phyloP scores from a whole-genome alignment of 1,140 invertebrate species.

The Saxidomus purpurata region DNA sequence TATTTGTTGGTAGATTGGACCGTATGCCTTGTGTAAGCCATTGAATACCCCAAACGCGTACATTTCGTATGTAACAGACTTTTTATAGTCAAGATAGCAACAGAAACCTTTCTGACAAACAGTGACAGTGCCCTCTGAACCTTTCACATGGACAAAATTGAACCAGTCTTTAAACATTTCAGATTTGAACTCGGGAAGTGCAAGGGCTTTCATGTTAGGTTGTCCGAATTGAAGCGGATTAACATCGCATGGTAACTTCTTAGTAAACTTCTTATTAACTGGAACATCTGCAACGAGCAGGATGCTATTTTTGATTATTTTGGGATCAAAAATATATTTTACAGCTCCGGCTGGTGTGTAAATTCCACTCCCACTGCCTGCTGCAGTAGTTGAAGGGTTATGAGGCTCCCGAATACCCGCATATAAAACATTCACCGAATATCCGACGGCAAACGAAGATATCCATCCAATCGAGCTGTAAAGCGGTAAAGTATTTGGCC shows the following conservation, averaged over 20 bases:
- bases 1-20: slow-evolving; percentile 77
- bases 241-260: slow-evolving; percentile 15
- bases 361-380: slow-evolving; percentile 87
- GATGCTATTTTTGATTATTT: slow-evolving; percentile 12
- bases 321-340: slow-evolving; percentile 67
- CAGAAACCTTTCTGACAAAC: slow-evolving; percentile 74
- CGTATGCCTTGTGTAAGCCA: slow-evolving; percentile 75
- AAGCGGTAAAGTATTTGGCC: slow-evolving; percentile 92
- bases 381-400: slow-evolving; percentile 82
- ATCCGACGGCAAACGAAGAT: slow-evolving; percentile 87
- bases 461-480: slow-evolving; percentile 88
- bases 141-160: slow-evolving; percentile 71
- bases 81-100: slow-evolving; percentile 73
- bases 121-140: slow-evolving; percentile 37
- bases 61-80: slow-evolving; percentile 48
- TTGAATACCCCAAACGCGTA: slow-evolving; percentile 81
- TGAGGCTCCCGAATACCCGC: slow-evolving; percentile 87
- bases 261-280: slow-evolving; percentile 1
- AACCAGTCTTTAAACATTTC: slow-evolving; percentile 69
- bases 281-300: slow-evolving; percentile 74
- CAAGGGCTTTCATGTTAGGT: slow-evolving; percentile 1
- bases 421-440: slow-evolving; percentile 88
- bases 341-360: slow-evolving; percentile 79
- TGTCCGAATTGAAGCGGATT: slow-evolving; percentile 40
- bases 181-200: slow-evolving; percentile 58